Conservation (phyloP, 2,113 vertebrate species). For the Suricata suricatta region DNA sequence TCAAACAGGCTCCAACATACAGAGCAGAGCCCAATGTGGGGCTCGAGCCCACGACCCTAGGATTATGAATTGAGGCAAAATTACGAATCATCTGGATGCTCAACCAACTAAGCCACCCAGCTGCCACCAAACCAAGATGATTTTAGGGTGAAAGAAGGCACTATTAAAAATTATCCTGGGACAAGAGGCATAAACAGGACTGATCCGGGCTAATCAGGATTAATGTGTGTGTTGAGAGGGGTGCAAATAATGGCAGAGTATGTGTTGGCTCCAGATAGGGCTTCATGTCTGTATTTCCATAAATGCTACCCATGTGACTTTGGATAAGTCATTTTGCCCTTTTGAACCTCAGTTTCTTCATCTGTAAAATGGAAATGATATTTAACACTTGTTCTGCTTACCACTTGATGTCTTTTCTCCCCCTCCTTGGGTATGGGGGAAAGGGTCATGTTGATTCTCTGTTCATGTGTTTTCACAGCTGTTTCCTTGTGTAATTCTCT, state of each 20-base stretch:
- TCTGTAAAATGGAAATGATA: neutral
- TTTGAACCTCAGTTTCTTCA: neutral
- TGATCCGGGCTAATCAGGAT: neutral
- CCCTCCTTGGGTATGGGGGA: neutral
- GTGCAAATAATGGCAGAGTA: rapidly evolving
- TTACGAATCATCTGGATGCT: too few relatives aligned
- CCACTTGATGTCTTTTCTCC: neutral
- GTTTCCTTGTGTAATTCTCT: neutral
- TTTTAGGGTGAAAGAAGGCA: neutral
- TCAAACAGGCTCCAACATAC: too few relatives aligned
- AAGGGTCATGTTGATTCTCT: neutral
- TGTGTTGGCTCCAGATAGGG: neutral
- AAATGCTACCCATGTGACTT: neutral
- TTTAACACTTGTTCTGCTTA: neutral
- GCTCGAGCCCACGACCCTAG: too few relatives aligned
- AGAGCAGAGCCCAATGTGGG: too few relatives aligned
- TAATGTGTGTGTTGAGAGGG: neutral
- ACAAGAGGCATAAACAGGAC: neutral
- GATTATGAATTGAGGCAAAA: too few relatives aligned
- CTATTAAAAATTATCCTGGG: neutral
- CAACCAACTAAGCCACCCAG: too few relatives aligned
- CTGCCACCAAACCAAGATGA: neutral
- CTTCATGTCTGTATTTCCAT: neutral
- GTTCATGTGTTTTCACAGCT: neutral
- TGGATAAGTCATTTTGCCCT: neutral